Conservation (phyloP, 2,797 vertebrate genomes). For the Ctenopoma multispine region DNA sequence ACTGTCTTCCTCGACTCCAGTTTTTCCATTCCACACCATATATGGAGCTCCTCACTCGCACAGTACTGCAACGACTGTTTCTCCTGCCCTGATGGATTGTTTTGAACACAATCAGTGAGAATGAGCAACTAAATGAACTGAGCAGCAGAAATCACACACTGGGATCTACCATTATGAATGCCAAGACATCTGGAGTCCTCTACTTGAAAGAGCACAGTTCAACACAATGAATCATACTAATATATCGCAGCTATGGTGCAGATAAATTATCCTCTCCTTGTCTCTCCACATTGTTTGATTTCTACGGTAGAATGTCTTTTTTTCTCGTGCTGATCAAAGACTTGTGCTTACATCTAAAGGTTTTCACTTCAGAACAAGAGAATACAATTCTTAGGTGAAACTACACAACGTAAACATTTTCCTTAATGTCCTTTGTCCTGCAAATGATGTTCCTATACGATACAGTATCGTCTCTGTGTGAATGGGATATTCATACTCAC, state of each 20-base stretch:
- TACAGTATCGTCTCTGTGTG: neutral
- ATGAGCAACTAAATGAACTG: conserved; percentile 58
- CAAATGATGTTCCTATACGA: neutral
- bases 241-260: conserved; percentile 49
- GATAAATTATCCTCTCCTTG: conserved; percentile 43
- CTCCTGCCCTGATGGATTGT: conserved; percentile 53
- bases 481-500: conserved; percentile 82
- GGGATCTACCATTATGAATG: conserved; percentile 43
- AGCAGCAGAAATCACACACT: conserved; percentile 59
- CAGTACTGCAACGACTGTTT: conserved; percentile 8
- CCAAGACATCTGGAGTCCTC: conserved; percentile 61
- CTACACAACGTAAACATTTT: neutral
- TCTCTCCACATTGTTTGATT: conserved; percentile 45
- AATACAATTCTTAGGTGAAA: conserved; percentile 8
- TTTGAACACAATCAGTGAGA: conserved; percentile 62
- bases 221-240: conserved; percentile 46
- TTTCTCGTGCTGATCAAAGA: conserved; percentile 50
- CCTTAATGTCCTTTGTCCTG: neutral
- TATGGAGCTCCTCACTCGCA: conserved; percentile 20
- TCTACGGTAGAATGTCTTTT: conserved; percentile 25
- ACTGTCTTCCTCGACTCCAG: neutral
- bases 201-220: conserved; percentile 53
- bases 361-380: conserved; percentile 5
- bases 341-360: neutral
- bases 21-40: conserved; percentile 37